phyloP scores from a whole-genome alignment of 2,113 vertebrate genomes.

The Grantiella picta region DNA sequence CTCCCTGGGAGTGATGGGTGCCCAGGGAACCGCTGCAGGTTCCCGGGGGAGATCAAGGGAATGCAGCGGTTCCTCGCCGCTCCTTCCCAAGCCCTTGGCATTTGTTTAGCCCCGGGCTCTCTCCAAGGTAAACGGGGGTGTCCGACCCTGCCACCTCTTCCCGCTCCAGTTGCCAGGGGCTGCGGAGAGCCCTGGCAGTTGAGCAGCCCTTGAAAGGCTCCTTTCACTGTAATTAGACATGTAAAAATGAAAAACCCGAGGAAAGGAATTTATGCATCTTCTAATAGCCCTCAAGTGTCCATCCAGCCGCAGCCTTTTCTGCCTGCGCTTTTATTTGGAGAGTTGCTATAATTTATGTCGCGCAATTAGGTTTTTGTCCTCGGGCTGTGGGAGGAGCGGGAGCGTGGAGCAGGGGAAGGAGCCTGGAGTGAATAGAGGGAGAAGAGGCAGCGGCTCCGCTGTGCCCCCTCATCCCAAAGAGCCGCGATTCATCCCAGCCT shows the following conservation, averaged over 20 bases:
- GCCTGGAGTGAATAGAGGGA: neutral
- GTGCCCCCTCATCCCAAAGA: neutral
- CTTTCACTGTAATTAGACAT: slow-evolving; percentile 56
- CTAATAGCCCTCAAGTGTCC: slow-evolving; percentile 60
- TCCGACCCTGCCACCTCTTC: slow-evolving; percentile 24
- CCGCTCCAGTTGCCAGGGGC: slow-evolving; percentile 47
- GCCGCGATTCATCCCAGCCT: neutral
- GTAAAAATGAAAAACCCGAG: slow-evolving; percentile 61
- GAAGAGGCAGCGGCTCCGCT: neutral
- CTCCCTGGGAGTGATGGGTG: neutral
- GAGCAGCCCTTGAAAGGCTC: slow-evolving; percentile 54
- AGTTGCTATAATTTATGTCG: slow-evolving; percentile 52
- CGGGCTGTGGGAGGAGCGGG: neutral
- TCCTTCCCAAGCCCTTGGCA: slow-evolving; percentile 38
- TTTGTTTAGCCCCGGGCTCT: slow-evolving; percentile 40
- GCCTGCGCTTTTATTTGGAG: slow-evolving; percentile 42
- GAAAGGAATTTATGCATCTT: slow-evolving; percentile 62
- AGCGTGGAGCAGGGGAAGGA: neutral
- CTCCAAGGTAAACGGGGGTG: slow-evolving; percentile 37
- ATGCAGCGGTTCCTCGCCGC: neutral
- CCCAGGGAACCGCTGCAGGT: slow-evolving; percentile 11
- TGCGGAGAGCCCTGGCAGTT: slow-evolving; percentile 31
- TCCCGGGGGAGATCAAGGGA: slow-evolving; percentile 44
- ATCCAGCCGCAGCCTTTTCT: slow-evolving; percentile 38
- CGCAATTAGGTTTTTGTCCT: slow-evolving; percentile 41